Evolutionary conservation across 2,113 vertebrate genomes (phyloP).

Genomic region (Strigops habroptila): DNA sequence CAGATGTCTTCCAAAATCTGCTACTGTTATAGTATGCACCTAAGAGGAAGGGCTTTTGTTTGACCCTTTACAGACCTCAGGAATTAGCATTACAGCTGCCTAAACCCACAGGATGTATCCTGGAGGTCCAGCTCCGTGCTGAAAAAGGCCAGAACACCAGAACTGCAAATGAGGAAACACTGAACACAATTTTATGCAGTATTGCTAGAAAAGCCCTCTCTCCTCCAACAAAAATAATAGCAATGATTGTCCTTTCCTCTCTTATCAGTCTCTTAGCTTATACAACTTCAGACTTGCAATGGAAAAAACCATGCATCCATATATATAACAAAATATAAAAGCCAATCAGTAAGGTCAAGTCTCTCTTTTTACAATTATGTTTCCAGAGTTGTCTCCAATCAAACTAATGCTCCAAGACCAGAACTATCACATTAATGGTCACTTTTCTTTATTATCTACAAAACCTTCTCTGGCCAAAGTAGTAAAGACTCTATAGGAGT

Average conservation of each 20-base stretch:
- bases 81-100: not conserved
- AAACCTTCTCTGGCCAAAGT: constrained; percentile 21
- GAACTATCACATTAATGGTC: constrained; percentile 31
- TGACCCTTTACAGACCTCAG: not conserved
- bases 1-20: not conserved
- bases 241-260: not conserved
- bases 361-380: not conserved
- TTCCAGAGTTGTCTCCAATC: constrained; percentile 16
- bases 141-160: not conserved
- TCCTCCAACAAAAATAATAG: not conserved
- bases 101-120: not conserved
- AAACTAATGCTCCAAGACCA: constrained; percentile 26
- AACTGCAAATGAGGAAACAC: not conserved
- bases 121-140: accelerated
- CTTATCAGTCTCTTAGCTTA: not conserved
- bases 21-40: not conserved
- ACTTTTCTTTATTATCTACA: constrained; percentile 43
- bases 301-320: not conserved
- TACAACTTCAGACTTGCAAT: not conserved
- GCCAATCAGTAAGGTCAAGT: not conserved
- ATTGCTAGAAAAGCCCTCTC: not conserved
- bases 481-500: constrained; percentile 17
- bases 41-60: not conserved
- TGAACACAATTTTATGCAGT: not conserved
- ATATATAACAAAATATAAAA: not conserved